Percentiles rank a stretch among this genome's conserved stretches.
Evolutionary conservation across 1,140 invertebrate species (phyloP).

Genomic region (Antheraea mylitta): DNA sequence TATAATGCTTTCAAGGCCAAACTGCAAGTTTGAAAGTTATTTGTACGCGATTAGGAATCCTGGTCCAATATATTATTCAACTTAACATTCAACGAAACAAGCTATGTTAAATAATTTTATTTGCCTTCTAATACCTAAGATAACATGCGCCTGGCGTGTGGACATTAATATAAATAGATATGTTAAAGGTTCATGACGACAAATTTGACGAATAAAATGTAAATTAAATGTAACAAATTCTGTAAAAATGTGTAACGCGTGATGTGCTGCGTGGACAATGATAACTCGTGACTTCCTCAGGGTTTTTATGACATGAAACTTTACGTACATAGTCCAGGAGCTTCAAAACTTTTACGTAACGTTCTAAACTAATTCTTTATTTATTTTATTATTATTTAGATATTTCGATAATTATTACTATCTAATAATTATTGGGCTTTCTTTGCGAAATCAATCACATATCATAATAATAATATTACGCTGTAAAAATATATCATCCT

Average conservation of each 20-base stretch:
- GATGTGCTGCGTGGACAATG: conserved; percentile 6
- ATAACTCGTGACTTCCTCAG: conserved; percentile 5
- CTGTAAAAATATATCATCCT: too few relatives aligned
- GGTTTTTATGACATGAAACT: conserved; percentile 9
- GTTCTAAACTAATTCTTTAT: not conserved
- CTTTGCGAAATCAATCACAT: too few relatives aligned
- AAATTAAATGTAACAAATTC: conserved; percentile 10
- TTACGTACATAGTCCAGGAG: conserved; percentile 4
- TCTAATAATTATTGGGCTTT: too few relatives aligned
- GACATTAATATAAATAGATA: not conserved
- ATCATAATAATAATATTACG: too few relatives aligned
- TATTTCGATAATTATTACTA: too few relatives aligned
- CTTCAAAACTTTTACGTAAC: not conserved
- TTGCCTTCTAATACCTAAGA: not conserved
- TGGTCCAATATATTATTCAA: too few relatives aligned
- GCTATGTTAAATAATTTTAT: not conserved
- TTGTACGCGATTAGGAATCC: too few relatives aligned
- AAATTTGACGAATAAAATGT: conserved; percentile 1
- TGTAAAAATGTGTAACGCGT: conserved; percentile 11
- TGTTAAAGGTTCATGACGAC: not conserved
- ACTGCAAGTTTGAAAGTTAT: too few relatives aligned
- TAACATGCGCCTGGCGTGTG: not conserved
- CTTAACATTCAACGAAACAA: too few relatives aligned
- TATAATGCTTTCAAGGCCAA: too few relatives aligned
- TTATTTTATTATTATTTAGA: too few relatives aligned